Evolutionary conservation across 2,797 vertebrate species (phyloP).

Genomic region (Aratinga solstitialis): DNA sequence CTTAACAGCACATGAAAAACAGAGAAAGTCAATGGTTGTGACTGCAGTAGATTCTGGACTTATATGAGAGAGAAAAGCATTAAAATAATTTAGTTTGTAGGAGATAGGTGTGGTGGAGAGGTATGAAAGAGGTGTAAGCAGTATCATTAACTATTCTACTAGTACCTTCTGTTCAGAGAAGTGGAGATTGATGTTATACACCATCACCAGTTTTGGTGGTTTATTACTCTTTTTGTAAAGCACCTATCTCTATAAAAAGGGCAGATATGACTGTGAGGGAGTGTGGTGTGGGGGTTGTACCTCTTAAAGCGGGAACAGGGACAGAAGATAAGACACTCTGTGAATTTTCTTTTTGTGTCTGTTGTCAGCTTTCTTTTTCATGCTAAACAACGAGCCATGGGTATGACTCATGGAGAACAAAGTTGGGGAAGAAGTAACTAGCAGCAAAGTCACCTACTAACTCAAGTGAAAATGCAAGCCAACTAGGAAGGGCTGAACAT

Average conservation of each 20-base stretch:
- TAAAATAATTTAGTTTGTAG: neutral
- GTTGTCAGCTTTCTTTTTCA: neutral
- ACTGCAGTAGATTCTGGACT: neutral
- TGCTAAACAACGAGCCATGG: neutral
- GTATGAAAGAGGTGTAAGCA: neutral
- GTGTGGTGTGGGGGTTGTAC: neutral
- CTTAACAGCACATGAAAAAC: neutral
- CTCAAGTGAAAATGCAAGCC: neutral
- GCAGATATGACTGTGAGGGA: neutral
- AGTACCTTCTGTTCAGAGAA: neutral
- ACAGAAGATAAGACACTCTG: neutral
- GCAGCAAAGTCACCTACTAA: neutral
- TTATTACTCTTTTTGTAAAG: neutral
- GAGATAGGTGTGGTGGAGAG: neutral
- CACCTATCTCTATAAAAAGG: neutral
- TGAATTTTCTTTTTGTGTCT: neutral
- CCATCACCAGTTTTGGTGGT: neutral
- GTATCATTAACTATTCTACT: neutral
- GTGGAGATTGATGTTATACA: neutral
- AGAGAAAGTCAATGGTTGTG: neutral
- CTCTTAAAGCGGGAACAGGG: neutral
- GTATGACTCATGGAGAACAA: neutral
- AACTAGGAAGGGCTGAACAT: neutral
- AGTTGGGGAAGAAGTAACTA: neutral
- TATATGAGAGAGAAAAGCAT: neutral